Evolutionary conservation across 2,113 vertebrate species (phyloP).

Genomic region (Cottus gobio): DNA sequence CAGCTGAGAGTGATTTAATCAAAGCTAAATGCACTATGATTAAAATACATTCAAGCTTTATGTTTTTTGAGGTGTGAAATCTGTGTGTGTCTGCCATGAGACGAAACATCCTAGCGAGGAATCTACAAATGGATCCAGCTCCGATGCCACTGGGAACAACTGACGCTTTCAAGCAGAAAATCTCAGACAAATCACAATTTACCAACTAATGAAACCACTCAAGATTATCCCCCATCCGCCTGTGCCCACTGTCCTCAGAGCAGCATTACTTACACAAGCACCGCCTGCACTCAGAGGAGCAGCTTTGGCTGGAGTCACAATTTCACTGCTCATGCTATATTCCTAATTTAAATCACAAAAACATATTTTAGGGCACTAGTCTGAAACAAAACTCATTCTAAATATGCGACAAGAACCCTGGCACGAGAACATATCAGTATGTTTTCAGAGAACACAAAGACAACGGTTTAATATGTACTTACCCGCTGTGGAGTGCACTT

Average conservation of each 20-base stretch:
- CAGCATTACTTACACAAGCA: constrained; percentile 65
- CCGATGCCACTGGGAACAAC: constrained; percentile 71
- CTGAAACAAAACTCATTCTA: constrained; percentile 20
- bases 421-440: constrained; percentile 22
- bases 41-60: constrained; percentile 62
- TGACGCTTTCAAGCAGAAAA: constrained; percentile 71
- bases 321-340: constrained; percentile 34
- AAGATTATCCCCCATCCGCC: constrained; percentile 64
- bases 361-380: constrained; percentile 6
- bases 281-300: constrained; percentile 48
- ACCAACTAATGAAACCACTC: constrained; percentile 77
- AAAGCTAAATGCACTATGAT: constrained; percentile 66
- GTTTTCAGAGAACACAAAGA: constrained; percentile 13
- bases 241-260: constrained; percentile 69
- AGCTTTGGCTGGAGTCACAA: constrained; percentile 49
- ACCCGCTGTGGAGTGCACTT: constrained; percentile 95
- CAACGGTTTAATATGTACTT: constrained; percentile 72
- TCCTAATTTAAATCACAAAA: constrained; percentile 28
- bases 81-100: constrained; percentile 52
- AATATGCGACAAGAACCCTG: neutral
- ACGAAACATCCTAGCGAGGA: constrained; percentile 66
- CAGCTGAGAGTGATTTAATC: constrained; percentile 62
- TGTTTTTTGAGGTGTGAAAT: constrained; percentile 65
- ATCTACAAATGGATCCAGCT: constrained; percentile 73
- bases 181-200: constrained; percentile 80